Evolutionary conservation across 1,140 invertebrate genomes (phyloP).

Genomic region (Ostrea edulis): DNA sequence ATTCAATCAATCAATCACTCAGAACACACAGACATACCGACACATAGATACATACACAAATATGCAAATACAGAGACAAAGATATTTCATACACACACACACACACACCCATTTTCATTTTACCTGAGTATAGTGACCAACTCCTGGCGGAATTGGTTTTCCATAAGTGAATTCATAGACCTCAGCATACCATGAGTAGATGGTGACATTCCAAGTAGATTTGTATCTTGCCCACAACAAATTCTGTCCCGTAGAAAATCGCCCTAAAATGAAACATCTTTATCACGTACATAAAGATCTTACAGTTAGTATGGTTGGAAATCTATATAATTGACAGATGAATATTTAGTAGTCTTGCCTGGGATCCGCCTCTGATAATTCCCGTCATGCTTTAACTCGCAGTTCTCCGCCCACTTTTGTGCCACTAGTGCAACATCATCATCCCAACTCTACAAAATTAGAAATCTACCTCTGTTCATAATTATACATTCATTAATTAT

Average conservation of each 20-base stretch:
- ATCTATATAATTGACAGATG: neutral
- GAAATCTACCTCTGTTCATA: neutral
- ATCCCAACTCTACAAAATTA: conserved; percentile 57
- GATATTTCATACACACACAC: too few species aligned
- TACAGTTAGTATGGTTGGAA: neutral
- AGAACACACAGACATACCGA: too few species aligned
- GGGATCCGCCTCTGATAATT: conserved; percentile 55
- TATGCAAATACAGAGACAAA: too few species aligned
- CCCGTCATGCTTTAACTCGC: conserved; percentile 57
- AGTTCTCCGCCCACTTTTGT: conserved; percentile 68
- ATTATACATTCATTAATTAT: too few species aligned
- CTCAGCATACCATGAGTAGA: neutral
- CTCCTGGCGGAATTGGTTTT: neutral
- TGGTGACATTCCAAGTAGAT: neutral
- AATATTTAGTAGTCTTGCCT: conserved; percentile 45
- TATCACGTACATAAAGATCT: neutral
- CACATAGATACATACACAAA: too few species aligned
- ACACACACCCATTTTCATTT: too few species aligned
- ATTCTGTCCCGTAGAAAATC: conserved; percentile 6
- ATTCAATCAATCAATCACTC: too few species aligned
- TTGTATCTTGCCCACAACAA: neutral
- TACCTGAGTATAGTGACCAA: neutral
- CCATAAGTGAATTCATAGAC: neutral
- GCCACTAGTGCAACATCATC: conserved; percentile 64
- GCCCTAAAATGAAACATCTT: neutral